Conservation (phyloP, 2,888 invertebrate genomes). For the Odontomyia ornata region DNA sequence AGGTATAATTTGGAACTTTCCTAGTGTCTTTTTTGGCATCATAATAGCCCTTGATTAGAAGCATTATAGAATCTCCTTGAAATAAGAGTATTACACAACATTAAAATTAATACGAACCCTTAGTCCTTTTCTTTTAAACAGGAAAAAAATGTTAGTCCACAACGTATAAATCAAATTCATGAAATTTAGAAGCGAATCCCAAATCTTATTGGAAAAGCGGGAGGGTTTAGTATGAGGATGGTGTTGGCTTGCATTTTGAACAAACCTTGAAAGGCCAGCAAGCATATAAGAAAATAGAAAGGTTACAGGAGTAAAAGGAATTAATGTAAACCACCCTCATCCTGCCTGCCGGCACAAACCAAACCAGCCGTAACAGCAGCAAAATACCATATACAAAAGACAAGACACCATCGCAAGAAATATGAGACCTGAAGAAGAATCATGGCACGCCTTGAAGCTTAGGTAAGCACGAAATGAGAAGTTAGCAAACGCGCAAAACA, state of each 20-base stretch:
- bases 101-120: constrained; percentile 27
- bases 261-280: not conserved
- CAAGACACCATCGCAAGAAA: constrained; percentile 32
- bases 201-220: not conserved
- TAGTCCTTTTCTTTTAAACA: not conserved
- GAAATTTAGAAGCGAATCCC: constrained; percentile 11
- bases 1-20: too few species aligned
- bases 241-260: not conserved
- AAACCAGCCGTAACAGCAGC: not conserved
- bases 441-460: constrained; percentile 50
- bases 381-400: not conserved
- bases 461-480: constrained; percentile 48
- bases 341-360: not conserved
- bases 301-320: not conserved
- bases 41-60: too few species aligned
- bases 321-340: constrained; percentile 32
- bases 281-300: not conserved
- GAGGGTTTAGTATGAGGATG: not conserved
- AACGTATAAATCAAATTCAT: constrained; percentile 30
- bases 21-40: too few species aligned
- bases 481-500: constrained; percentile 49
- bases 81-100: too few species aligned
- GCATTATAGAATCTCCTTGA: too few species aligned
- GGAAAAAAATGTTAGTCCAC: not conserved
- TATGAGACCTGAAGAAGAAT: constrained; percentile 33